These are phyloP conservation scores for Chelonia mydas DNA, from an alignment of 2,797 vertebrate species.

Conservation along the genomic window DNA sequence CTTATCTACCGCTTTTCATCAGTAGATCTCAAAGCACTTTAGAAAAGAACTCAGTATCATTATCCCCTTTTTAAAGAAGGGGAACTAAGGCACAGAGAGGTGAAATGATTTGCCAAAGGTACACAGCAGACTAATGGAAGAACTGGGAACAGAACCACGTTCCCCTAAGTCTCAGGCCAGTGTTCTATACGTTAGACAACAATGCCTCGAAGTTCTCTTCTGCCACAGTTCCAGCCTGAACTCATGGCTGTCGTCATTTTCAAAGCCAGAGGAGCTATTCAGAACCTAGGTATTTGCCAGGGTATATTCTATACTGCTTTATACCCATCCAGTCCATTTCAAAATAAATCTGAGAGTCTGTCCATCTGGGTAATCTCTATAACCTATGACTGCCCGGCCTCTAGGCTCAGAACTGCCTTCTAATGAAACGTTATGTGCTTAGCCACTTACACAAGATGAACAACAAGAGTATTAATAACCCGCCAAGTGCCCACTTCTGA, in stretches of 20 bases:
- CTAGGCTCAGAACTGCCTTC: not conserved
- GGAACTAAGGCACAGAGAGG: not conserved
- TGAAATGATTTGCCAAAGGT: not conserved
- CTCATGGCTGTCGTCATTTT: not conserved
- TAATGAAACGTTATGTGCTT: not conserved
- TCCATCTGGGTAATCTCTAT: constrained; percentile 33
- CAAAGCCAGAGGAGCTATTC: not conserved
- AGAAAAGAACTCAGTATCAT: not conserved
- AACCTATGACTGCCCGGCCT: fast-evolving
- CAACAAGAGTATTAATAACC: constrained; percentile 19
- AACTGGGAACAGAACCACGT: not conserved
- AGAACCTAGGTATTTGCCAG: not conserved
- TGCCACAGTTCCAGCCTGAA: not conserved
- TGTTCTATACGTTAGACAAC: not conserved
- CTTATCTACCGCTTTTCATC: not conserved
- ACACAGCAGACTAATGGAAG: fast-evolving
- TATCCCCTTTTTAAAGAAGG: not conserved
- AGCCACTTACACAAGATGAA: constrained; percentile 23
- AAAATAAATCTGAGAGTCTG: not conserved
- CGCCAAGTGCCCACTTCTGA: constrained; percentile 28
- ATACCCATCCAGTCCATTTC: not conserved
- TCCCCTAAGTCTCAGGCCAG: not conserved
- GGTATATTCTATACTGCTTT: not conserved
- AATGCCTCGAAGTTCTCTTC: not conserved
- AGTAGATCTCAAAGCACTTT: not conserved